A percentile compares a stretch with the other conserved stretches of the same genome.
Evolutionary conservation across 2,797 vertebrate genomes (phyloP).

Genomic region (Diceros bicornis): DNA sequence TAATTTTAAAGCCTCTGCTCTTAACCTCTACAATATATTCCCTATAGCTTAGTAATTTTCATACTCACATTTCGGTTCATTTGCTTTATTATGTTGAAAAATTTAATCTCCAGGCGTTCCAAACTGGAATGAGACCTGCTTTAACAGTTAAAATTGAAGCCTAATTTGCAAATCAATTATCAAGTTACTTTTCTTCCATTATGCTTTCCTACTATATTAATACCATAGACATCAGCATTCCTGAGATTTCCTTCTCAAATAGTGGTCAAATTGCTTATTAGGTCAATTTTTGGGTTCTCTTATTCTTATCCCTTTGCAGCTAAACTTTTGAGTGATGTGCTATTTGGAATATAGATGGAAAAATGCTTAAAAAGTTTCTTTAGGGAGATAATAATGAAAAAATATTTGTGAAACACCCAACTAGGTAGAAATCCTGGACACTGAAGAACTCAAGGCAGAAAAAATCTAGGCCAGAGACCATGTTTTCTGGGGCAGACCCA

Average conservation of each 20-base stretch:
- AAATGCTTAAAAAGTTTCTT: neutral
- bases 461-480: neutral
- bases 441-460: constrained; percentile 8
- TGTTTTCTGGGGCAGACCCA: neutral
- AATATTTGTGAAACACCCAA: neutral
- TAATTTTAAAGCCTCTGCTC: neutral
- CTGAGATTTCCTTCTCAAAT: constrained; percentile 37
- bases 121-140: neutral
- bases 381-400: neutral
- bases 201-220: neutral
- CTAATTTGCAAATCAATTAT: constrained; percentile 35
- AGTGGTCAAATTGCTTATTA: constrained; percentile 17
- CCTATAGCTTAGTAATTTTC: neutral
- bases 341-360: neutral
- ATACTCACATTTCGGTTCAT: neutral
- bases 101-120: neutral
- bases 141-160: constrained; percentile 50
- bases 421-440: neutral
- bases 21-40: neutral
- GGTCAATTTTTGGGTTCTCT: constrained; percentile 18
- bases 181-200: constrained; percentile 41
- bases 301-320: neutral
- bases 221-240: neutral
- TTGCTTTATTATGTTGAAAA: constrained; percentile 54
- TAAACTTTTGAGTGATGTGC: neutral